Percentiles rank a stretch among this genome's conserved stretches.
Conservation (phyloP, 2,888 invertebrate genomes). For the Pedicia rivosa region DNA sequence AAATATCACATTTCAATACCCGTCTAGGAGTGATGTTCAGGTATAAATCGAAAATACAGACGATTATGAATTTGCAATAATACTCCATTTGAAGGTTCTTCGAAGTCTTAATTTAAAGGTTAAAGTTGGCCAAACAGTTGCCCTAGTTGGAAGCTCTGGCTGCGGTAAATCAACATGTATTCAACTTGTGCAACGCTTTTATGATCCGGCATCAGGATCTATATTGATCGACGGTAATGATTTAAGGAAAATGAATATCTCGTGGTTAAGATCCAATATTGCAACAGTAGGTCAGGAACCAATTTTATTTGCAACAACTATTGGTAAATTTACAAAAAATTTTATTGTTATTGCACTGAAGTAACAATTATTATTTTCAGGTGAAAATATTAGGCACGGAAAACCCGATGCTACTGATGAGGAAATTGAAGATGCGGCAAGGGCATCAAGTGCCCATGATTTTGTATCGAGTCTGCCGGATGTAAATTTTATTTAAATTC, state of each 20-base stretch:
- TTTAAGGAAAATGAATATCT: constrained; percentile 51
- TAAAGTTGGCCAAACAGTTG: constrained; percentile 50
- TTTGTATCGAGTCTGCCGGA: constrained; percentile 58
- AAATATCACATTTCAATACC: constrained; percentile 61
- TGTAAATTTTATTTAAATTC: constrained; percentile 40
- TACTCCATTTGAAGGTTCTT: too few species aligned
- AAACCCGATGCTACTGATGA: constrained; percentile 46
- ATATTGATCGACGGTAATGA: constrained; percentile 45
- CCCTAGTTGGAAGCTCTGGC: constrained; percentile 57
- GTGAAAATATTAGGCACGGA: constrained; percentile 54
- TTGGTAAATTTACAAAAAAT: constrained; percentile 24
- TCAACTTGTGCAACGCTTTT: constrained; percentile 59
- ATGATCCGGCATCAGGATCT: constrained; percentile 43
- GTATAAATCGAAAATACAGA: too few species aligned
- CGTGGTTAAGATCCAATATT: constrained; percentile 59
- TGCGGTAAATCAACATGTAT: constrained; percentile 73
- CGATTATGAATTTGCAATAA: too few species aligned
- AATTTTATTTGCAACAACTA: constrained; percentile 64
- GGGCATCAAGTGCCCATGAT: constrained; percentile 58
- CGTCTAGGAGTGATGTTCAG: constrained; percentile 54
- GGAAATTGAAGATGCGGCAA: constrained; percentile 55
- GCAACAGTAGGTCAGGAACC: constrained; percentile 84
- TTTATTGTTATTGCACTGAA: background rate
- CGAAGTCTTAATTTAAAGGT: constrained; percentile 48
- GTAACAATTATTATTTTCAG: constrained; percentile 11